phyloP scores from a whole-genome alignment of 2,113 vertebrate species.

The Hucho hucho region DNA sequence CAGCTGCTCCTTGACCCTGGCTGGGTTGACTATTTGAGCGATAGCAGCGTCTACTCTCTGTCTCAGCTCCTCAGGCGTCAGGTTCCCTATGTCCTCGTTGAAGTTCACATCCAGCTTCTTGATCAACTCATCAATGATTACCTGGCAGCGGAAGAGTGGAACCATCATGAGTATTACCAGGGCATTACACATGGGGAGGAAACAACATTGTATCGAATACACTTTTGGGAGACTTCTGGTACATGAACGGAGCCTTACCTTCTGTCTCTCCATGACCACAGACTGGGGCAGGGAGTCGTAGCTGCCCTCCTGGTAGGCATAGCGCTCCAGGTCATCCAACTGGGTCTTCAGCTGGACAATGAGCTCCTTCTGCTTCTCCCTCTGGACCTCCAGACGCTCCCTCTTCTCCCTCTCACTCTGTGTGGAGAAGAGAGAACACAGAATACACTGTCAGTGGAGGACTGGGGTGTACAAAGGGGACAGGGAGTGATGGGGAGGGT shows the following conservation, averaged over 20 bases:
- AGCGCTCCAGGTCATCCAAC: constrained; percentile 93
- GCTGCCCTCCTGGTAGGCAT: constrained; percentile 96
- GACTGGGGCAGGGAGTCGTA: constrained; percentile 96
- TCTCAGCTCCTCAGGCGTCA: constrained; percentile 89
- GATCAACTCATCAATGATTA: constrained; percentile 96
- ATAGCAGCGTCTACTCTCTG: constrained; percentile 91
- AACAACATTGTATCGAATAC: not conserved
- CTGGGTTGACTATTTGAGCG: constrained; percentile 96
- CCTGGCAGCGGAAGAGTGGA: constrained; percentile 66
- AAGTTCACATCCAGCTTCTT: constrained; percentile 96
- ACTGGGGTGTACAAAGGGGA: not conserved
- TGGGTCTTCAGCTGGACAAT: constrained; percentile 96
- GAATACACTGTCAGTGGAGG: not conserved
- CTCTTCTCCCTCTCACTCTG: constrained; percentile 88
- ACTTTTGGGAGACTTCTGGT: too few relatives aligned
- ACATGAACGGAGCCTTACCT: constrained; percentile 65
- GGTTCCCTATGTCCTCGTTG: constrained; percentile 88
- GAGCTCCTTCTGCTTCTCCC: constrained; percentile 91
- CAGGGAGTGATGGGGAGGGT: not conserved
- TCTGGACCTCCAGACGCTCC: constrained; percentile 85
- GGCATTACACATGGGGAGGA: not conserved
- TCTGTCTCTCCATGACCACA: constrained; percentile 93
- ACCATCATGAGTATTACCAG: not conserved
- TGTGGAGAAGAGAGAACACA: not conserved
- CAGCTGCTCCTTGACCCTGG: constrained; percentile 92